Evolutionary conservation across 1,140 invertebrate genomes (phyloP), one percentile per base, ranked within the genome.

Genomic region (Tetraneura akinire): DNA sequence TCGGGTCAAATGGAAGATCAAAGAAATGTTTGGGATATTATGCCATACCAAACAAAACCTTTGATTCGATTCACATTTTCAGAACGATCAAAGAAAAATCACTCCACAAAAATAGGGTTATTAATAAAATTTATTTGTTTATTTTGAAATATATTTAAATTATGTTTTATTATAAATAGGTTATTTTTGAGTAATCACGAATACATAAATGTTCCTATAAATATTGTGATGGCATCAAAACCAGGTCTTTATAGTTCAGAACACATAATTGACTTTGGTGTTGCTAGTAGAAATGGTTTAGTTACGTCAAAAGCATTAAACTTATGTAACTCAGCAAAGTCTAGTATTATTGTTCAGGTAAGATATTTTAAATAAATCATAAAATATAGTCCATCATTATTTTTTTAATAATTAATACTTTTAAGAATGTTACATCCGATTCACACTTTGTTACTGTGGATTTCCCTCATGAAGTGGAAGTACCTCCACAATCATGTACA

Each of bases 1-100:
- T 78, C 74, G 47, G 74, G 53, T 18, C 53, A 78, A 62, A 78
- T 78, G 74, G 74, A 78, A 78, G 74, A 78, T 16, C 74, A 78
- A 78, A 78, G 74, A 78, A 78, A 45, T 62, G 74, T 78, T 62
- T 78, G 74, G 74, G 74, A 78, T 21, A 78, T 78, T 62, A 60
- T 78, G 74, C 74, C 74, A 60, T 78, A 60, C 29, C 74, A 78
- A 62, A 60, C 53, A 45, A 78, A 78, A 62, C 53, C 74, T 42
- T 42, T 78, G 5, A 78, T 78, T 62, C 21, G 55, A 60, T 78
- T 78, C 5, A 78, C 55, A 78, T 78, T 78, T 29, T 60, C 74
- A 60, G 74, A 60, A 47, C 55, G 74, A 45, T 78, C 74, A 47
- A 78, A 78, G n/a, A 78, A 78, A 62, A 78, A 78, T n/a, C 74